phyloP scores from a whole-genome alignment of 2,888 invertebrate species.

The Morpho deidamia region DNA sequence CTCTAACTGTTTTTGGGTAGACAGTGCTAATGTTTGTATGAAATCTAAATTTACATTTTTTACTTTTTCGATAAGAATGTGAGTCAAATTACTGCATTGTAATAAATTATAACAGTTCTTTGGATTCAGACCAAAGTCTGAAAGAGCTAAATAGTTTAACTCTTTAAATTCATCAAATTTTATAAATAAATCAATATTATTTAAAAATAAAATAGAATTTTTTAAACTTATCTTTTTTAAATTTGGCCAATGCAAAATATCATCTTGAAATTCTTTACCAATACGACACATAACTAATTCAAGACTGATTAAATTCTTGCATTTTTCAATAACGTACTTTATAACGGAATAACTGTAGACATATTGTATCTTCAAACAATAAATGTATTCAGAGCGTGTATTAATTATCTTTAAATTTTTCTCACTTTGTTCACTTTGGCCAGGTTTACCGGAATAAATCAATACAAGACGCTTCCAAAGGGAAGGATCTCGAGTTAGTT shows the following conservation, averaged over 20 bases:
- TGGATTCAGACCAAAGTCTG: slow-evolving; percentile 60
- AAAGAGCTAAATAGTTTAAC: slow-evolving; percentile 49
- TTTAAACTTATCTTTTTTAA: slow-evolving; percentile 57
- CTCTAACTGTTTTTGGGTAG: slow-evolving; percentile 45
- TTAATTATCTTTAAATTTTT: slow-evolving; percentile 47
- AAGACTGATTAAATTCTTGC: slow-evolving; percentile 51
- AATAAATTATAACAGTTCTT: slow-evolving; percentile 53
- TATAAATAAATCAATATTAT: slow-evolving; percentile 41
- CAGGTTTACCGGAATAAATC: slow-evolving; percentile 57
- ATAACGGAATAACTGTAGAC: slow-evolving; percentile 52
- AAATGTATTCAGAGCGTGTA: slow-evolving; percentile 48
- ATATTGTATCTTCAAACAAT: slow-evolving; percentile 56
- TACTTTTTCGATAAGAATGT: slow-evolving; percentile 66
- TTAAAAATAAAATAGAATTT: slow-evolving; percentile 51
- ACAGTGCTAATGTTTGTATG: slow-evolving; percentile 47
- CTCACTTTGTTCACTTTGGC: slow-evolving; percentile 49
- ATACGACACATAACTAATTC: slow-evolving; percentile 67
- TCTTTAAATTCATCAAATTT: slow-evolving; percentile 51
- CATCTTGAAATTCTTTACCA: slow-evolving; percentile 48
- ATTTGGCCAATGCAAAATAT: slow-evolving; percentile 50
- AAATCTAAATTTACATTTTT: slow-evolving; percentile 48
- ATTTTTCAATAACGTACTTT: slow-evolving; percentile 47
- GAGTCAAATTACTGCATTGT: slow-evolving; percentile 47
- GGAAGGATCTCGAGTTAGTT: slow-evolving; percentile 44
- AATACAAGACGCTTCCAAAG: slow-evolving; percentile 54